Conservation (phyloP, 2,888 invertebrate genomes). For the Dioctria rufipes region DNA sequence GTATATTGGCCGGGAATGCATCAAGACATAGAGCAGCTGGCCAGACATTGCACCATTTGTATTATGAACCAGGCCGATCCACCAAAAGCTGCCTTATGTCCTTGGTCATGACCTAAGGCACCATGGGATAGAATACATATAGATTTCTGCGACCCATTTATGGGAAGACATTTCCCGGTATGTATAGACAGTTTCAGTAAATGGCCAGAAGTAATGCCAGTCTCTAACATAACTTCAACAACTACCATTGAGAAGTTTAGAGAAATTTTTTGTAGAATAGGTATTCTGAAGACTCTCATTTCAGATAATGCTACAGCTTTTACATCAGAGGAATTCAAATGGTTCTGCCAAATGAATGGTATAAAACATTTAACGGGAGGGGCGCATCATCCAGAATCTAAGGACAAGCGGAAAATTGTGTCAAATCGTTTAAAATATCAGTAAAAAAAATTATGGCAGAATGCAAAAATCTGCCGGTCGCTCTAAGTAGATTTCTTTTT, state of each 20-base stretch:
- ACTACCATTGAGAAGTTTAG: conserved; percentile 56
- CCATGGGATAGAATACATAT: conserved; percentile 60
- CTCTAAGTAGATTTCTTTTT: background rate
- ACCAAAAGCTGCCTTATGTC: conserved; percentile 51
- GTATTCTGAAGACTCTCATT: conserved; percentile 58
- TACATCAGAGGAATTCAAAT: conserved; percentile 56
- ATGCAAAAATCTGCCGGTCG: background rate
- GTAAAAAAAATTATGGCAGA: background rate
- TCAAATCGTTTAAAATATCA: conserved; percentile 25
- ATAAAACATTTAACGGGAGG: conserved; percentile 21
- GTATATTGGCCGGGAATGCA: conserved; percentile 62
- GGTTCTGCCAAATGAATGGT: conserved; percentile 5
- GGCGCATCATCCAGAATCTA: conserved; percentile 26
- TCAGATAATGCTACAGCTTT: conserved; percentile 61
- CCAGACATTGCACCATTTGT: conserved; percentile 58
- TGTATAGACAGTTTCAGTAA: conserved; percentile 62
- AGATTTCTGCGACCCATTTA: conserved; percentile 58
- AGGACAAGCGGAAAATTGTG: conserved; percentile 40
- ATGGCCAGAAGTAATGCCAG: conserved; percentile 60
- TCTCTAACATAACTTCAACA: conserved; percentile 12
- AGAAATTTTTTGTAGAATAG: conserved; percentile 60
- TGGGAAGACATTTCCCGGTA: conserved; percentile 54
- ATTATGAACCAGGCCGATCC: conserved; percentile 49
- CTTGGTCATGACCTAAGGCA: conserved; percentile 55
- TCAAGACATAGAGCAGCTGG: conserved; percentile 59